Evolutionary conservation across 2,888 invertebrate species (phyloP).

Genomic region (Heliconius cydno): DNA sequence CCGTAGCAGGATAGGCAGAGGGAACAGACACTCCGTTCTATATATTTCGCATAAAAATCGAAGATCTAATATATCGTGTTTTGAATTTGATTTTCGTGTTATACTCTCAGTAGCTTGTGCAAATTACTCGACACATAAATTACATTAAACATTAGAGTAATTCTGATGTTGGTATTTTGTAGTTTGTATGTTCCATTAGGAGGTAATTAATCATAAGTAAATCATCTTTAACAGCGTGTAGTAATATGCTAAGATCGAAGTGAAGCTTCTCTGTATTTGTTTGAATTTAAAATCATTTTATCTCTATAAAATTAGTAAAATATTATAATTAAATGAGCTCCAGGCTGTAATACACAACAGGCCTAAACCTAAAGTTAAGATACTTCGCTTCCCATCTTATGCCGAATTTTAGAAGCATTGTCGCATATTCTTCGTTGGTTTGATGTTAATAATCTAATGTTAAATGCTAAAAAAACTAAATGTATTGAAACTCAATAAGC

Average conservation of each 20-base stretch:
- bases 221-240: background rate
- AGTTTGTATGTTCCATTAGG: slow-evolving; percentile 10
- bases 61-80: background rate
- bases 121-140: slow-evolving; percentile 1
- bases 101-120: background rate
- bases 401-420: too few relatives aligned
- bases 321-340: too few relatives aligned
- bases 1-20: background rate
- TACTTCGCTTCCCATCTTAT: too few relatives aligned
- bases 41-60: background rate
- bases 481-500: too few relatives aligned
- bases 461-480: too few relatives aligned
- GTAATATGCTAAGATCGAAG: background rate
- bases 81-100: background rate
- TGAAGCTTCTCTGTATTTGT: background rate
- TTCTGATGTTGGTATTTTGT: slow-evolving; percentile 13
- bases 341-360: too few relatives aligned
- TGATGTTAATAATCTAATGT: too few relatives aligned
- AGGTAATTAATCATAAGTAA: slow-evolving; percentile 20
- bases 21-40: background rate
- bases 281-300: background rate
- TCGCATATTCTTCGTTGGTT: too few relatives aligned
- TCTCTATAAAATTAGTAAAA: background rate
- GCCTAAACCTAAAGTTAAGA: too few relatives aligned
- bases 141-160: slow-evolving; percentile 10